These are phyloP conservation scores for Araneus ventricosus DNA, from an alignment of 1,140 invertebrate species.

Conservation along the genomic window DNA sequence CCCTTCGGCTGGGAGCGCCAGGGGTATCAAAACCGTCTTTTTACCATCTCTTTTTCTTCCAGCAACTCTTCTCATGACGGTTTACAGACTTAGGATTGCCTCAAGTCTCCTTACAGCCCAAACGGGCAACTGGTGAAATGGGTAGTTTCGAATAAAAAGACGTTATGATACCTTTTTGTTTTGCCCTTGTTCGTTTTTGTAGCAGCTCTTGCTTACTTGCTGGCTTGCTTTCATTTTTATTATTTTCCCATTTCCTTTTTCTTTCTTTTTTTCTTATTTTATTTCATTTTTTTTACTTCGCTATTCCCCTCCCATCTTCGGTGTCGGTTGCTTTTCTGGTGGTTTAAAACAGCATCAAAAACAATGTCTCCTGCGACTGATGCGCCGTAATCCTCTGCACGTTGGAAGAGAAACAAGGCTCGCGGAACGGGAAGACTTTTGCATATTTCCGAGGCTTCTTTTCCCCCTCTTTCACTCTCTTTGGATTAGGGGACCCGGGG, in stretches of 20 bases:
- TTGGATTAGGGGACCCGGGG: slow-evolving; percentile 66
- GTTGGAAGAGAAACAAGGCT: slow-evolving; percentile 59
- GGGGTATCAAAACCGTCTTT: slow-evolving; percentile 68
- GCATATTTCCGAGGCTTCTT: slow-evolving; percentile 71
- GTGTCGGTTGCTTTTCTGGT: slow-evolving; percentile 72
- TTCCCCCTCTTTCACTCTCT: slow-evolving; percentile 43
- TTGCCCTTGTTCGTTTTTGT: neutral
- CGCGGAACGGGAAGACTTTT: slow-evolving; percentile 70
- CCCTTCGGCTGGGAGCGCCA: slow-evolving; percentile 36
- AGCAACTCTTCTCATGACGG: slow-evolving; percentile 44
- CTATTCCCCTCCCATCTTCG: slow-evolving; percentile 37
- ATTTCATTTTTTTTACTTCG: slow-evolving; percentile 24
- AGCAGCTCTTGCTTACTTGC: neutral
- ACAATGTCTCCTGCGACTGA: slow-evolving; percentile 73
- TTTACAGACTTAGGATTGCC: slow-evolving; percentile 75
- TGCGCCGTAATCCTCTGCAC: slow-evolving; percentile 73
- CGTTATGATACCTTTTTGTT: slow-evolving; percentile 73
- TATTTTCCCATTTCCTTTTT: neutral
- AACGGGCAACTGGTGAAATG: slow-evolving; percentile 71
- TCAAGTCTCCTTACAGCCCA: slow-evolving; percentile 73
- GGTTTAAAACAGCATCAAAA: slow-evolving; percentile 71
- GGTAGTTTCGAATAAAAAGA: slow-evolving; percentile 70
- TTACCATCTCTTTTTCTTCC: slow-evolving; percentile 65
- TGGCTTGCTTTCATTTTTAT: neutral
- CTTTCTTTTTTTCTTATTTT: slow-evolving; percentile 33